These are phyloP conservation scores for Echiichthys vipera DNA, from an alignment of 2,797 vertebrate species.

Conservation along the genomic window DNA sequence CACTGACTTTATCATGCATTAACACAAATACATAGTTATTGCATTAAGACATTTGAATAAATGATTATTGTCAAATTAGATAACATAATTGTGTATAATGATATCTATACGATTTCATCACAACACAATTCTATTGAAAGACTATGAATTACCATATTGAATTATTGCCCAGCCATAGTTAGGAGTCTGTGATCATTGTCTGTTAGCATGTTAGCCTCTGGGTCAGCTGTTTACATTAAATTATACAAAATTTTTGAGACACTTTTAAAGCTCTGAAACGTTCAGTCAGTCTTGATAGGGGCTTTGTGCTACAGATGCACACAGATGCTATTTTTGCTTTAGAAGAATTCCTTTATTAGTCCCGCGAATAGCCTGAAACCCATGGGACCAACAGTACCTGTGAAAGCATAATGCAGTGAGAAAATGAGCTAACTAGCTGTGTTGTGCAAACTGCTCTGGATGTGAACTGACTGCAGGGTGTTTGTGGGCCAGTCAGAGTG, in stretches of 20 bases:
- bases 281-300: background rate
- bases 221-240: conserved; percentile 34
- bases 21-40: no score
- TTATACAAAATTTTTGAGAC: conserved; percentile 3
- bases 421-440: conserved; percentile 1
- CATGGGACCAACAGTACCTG: background rate
- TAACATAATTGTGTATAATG: no score
- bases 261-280: background rate
- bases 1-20: no score
- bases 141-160: no score
- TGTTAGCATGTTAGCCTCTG: conserved; percentile 4
- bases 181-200: background rate
- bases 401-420: background rate
- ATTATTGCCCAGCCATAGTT: no score
- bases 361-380: background rate
- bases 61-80: no score
- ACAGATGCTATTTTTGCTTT: background rate
- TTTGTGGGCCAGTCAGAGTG: conserved; percentile 30
- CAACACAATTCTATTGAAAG: no score
- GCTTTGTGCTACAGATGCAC: background rate
- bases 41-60: no score
- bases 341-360: no score
- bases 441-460: conserved; percentile 3
- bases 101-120: no score
- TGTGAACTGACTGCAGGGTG: conserved; percentile 27